These are phyloP conservation scores for Lochmaea capreae DNA, from an alignment of 2,888 invertebrate species.

Conservation along the genomic window DNA sequence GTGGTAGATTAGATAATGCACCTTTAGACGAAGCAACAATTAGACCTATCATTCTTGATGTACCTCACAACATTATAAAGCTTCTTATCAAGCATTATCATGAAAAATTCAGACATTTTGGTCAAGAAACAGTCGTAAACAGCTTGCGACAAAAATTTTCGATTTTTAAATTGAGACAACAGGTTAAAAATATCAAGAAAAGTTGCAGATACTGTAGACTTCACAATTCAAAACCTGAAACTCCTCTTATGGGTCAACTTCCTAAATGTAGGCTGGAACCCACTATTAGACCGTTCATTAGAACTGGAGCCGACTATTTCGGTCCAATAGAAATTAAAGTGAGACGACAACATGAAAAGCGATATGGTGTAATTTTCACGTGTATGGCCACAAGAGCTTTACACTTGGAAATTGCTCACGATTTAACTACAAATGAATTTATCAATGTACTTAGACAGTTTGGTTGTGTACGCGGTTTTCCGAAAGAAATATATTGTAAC, in stretches of 20 bases:
- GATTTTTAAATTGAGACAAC: slow-evolving; percentile 20
- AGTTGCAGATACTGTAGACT: slow-evolving; percentile 30
- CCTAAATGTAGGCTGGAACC: slow-evolving; percentile 22
- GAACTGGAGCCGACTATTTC: slow-evolving; percentile 36
- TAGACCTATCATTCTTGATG: too few species aligned
- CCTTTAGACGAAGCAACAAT: too few species aligned
- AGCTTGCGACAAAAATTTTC: slow-evolving; percentile 26
- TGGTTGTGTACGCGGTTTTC: slow-evolving; percentile 26
- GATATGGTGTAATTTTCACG: slow-evolving; percentile 28
- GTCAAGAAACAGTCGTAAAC: slow-evolving; percentile 27
- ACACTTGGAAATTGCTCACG: slow-evolving; percentile 29
- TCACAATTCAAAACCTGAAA: slow-evolving; percentile 15
- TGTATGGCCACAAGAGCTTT: slow-evolving; percentile 25
- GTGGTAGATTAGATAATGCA: too few species aligned
- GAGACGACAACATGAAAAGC: slow-evolving; percentile 10
- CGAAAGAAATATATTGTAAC: slow-evolving; percentile 45
- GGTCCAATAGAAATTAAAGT: slow-evolving; percentile 21
- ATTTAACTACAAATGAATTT: slow-evolving; percentile 21
- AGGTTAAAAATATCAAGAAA: slow-evolving; percentile 23
- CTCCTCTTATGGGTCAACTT: slow-evolving; percentile 31
- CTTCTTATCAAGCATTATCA: slow-evolving; percentile 31
- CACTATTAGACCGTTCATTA: slow-evolving; percentile 32
- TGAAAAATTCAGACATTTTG: slow-evolving; percentile 31
- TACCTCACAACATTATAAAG: slow-evolving; percentile 23
- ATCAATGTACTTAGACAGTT: slow-evolving; percentile 25